phyloP scores from a whole-genome alignment of 1,140 invertebrate species.

The Eubasilissa regina region DNA sequence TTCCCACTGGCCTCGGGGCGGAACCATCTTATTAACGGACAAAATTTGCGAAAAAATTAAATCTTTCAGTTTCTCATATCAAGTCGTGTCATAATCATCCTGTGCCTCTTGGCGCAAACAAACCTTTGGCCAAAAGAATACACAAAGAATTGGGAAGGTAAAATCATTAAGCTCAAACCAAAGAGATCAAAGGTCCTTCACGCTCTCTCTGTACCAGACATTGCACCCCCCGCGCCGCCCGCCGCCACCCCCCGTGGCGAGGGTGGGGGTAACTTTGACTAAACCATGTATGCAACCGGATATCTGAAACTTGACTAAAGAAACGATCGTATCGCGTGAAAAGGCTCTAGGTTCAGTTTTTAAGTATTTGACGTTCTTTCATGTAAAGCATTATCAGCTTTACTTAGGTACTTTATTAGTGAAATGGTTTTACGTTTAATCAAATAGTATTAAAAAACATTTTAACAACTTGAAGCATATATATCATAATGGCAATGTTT shows the following conservation, averaged over 20 bases:
- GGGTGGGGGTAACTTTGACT: neutral
- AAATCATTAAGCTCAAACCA: constrained; percentile 56
- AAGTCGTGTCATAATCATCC: constrained; percentile 55
- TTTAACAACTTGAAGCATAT: too few species aligned
- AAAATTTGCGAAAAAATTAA: constrained; percentile 58
- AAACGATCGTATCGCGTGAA: too few species aligned
- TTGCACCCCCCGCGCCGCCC: constrained; percentile 36
- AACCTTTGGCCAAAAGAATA: constrained; percentile 57
- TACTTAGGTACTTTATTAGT: too few species aligned
- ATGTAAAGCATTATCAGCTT: too few species aligned
- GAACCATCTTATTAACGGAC: constrained; percentile 46
- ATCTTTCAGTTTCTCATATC: constrained; percentile 55
- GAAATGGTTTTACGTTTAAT: too few species aligned
- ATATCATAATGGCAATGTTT: too few species aligned
- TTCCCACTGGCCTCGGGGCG: constrained; percentile 41
- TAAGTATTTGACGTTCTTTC: too few species aligned
- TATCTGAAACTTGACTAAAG: too few species aligned
- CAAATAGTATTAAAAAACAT: too few species aligned
- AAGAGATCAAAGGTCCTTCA: constrained; percentile 58
- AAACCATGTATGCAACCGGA: neutral
- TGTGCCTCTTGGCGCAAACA: constrained; percentile 51
- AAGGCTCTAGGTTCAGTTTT: too few species aligned
- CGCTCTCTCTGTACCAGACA: constrained; percentile 54
- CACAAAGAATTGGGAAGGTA: constrained; percentile 58
- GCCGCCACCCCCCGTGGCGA: neutral